phyloP scores from a whole-genome alignment of 2,113 vertebrate species.

The Isurus oxyrinchus region DNA sequence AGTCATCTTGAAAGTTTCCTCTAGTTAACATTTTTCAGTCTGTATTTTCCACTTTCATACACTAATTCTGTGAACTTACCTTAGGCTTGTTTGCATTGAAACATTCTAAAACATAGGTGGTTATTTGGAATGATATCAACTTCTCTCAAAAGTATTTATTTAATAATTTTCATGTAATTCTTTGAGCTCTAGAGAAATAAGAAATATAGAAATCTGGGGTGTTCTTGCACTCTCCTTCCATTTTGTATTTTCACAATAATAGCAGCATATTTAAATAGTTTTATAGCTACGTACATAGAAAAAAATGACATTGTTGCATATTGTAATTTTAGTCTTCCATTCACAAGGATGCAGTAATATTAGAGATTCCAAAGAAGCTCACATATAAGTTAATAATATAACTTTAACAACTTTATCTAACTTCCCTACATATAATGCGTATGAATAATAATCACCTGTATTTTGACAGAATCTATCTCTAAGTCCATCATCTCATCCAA shows the following conservation, averaged over 20 bases:
- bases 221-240: background rate
- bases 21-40: no score
- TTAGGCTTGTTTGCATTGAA: no score
- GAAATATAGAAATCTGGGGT: background rate
- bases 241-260: background rate
- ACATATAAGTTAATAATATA: background rate
- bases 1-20: no score
- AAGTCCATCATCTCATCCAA: background rate
- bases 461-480: slow-evolving; percentile 13
- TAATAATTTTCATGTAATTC: background rate
- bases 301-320: background rate
- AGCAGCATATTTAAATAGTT: background rate
- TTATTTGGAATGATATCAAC: background rate
- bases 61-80: no score
- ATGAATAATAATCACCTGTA: background rate
- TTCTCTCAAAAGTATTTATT: background rate
- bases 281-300: background rate
- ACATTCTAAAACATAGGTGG: no score
- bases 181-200: background rate
- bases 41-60: no score
- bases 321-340: background rate
- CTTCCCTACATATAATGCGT: background rate
- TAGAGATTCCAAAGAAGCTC: background rate
- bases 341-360: background rate
- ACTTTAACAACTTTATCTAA: background rate